Evolutionary conservation across 2,797 vertebrate genomes (phyloP), one percentile per base, ranked within the genome.

Genomic region (Aeoliscus strigatus): DNA sequence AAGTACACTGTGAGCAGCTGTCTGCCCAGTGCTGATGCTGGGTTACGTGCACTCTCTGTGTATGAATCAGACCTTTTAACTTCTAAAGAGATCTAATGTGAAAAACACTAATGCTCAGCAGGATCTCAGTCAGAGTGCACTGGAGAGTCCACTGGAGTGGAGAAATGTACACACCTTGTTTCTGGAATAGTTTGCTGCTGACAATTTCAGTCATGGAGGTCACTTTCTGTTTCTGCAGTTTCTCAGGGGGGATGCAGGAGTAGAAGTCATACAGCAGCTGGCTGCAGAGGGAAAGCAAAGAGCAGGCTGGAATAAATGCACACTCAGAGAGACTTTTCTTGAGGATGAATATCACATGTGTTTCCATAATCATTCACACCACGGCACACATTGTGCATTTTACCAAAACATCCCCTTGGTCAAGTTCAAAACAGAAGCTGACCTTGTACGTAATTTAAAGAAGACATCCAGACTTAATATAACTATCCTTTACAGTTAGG

Each of bases 171-270:
- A 14, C 73, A 97, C 96, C 94, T 90, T 94, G 91, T 62, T 71
- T 94, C 74, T 88, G 90, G 66, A 98, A 98, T 54, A 98, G 89
- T 36, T 88, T 89, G 79, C 96, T 97, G 72, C 70, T 80, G 28
- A 98, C 94, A 0, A 98, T 96, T 80, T 97, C 93, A 25, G 90
- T 96, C 96, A 98, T 93, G 57, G 96, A 98, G 39, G 89, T 75
- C 29, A 98, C 91, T 74, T 97, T 98, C 70, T 94, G 94, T 65
- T 97, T 97, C 84, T 94, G 94, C 5, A 96, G 88, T 37, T 89
- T 94, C 60, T 88, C 90, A 0, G 90, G 92, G 4, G 93, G 91
- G 56, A 97, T 94, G 75, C 94, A 94, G 59, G 88, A 91, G 15
- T 95, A 98, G 77, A 98, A 98, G 66, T 98, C 93, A 33, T 90